Evolutionary conservation across 2,888 invertebrate genomes (phyloP), one percentile per base, ranked within the genome.

Genomic region (Syrphus vitripennis): DNA sequence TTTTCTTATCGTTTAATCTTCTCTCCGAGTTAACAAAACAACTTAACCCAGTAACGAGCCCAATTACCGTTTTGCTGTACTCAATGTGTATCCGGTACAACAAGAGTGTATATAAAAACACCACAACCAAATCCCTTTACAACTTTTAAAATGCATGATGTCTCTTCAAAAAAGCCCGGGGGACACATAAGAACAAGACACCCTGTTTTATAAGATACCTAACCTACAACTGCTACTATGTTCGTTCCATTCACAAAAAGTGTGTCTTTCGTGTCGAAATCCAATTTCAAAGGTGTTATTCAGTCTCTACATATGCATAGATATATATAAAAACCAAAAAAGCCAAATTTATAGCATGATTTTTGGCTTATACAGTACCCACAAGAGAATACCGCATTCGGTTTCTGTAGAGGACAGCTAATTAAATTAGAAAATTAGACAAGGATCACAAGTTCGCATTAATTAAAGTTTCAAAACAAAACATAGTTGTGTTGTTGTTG

Each of bases 391-490:
- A 31, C 48, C 31, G 19, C 57, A 59, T 34, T 50, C n/a, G 57
- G 80, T 69, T 26, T 34, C 34, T 72, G 72, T 45, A 21, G 48
- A 16, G 59, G 63, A 16, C 14, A 53, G 57, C 42, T 84, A 81
- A 84, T 84, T 84, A 72, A 80, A 76, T 84, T 67, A 59, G 76
- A 72, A 71, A 84, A 77, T 72, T 48, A 70, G 75, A 79, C 83
- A 71, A 75, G 70, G 40, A 69, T 74, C 57, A 24, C 71, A 34
- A 70, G 67, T 37, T 76, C 29, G 24, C 53, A 65, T 77, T 71
- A 59, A 77, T 77, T 72, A 72, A n/a, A 45, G 50, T 21, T 14
- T 40, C 59, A 31, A 77, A 45, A 9, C 55, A 21, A 55, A 57
- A 31, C 31, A 40, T 14, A 24, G 21, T 0, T n/a, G 2, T 40